Base-by-base conservation (phyloP, 2,113 vertebrate genomes). In the Tinamus guttatus region DNA sequence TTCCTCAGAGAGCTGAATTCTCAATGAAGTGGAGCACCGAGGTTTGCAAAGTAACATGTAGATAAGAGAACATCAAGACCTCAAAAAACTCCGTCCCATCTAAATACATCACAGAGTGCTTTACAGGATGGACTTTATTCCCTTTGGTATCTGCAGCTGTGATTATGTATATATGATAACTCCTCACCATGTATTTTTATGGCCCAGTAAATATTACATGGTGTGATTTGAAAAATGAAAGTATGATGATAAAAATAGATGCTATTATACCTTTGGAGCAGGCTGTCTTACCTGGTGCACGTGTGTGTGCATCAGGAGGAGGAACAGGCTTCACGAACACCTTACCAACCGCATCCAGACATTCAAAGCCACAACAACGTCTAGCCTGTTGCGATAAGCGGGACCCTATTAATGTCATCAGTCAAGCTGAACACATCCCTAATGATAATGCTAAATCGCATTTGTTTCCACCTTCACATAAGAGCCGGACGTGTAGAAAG, bases 321-420 rank as follows among this genome's bases (percentile, higher is more conserved):
- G 18, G 14, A 84, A 2, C 5, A 11, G 21, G 28, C 40, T 11
- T 13, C 2, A 49, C 41, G 10, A 24, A 59, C 17, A 49, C 7
- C 18, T 60, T 21, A 38, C 21, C 27, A 9, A 17, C 34, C 6
- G 13, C 1, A 7, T 18, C 28, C 20, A 9, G 1, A 2, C n/a
- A 12, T 7, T 9, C 2, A 32, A 58, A 58, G 7, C 7, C 5
- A 2, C 41, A 41, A 3, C 0, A 54, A 32, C 18, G 15, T 41
- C 65, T 67, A 7, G 17, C 81, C 36, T 54, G 41, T 24, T 47
- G 17, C 16, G 52, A 56, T 12, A 27, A 8, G 47, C 24, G 34
- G 9, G 21, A 76, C 7, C 1, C 3, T 19, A 41, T 68, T 77
- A 45, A 36, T 30, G 67, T 58, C 52, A 83, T 6, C 45, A 60